phyloP scores from a whole-genome alignment of 2,797 vertebrate species.

The Mastacembelus armatus region DNA sequence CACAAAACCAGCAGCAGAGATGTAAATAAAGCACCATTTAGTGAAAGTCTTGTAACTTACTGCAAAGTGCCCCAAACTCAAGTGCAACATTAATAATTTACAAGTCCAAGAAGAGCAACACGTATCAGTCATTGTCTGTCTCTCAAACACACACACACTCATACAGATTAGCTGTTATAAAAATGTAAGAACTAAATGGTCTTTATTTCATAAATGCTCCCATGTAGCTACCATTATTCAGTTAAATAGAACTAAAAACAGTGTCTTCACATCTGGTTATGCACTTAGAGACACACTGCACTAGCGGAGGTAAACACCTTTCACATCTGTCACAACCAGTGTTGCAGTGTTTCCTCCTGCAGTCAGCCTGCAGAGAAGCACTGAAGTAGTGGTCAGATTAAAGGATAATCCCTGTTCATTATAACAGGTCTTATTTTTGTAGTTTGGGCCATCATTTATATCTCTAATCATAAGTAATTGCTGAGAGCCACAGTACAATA shows the following conservation, averaged over 20 bases:
- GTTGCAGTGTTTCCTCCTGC: too few relatives aligned
- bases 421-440: too few relatives aligned
- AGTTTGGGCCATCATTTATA: too few relatives aligned
- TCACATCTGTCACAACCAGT: constrained; percentile 3
- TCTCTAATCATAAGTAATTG: too few relatives aligned
- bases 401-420: not conserved
- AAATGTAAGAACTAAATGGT: constrained; percentile 46
- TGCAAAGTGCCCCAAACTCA: constrained; percentile 38
- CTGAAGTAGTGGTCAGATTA: constrained; percentile 1
- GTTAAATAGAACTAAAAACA: constrained; percentile 36
- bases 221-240: constrained; percentile 24
- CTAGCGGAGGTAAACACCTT: not conserved
- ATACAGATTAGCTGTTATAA: constrained; percentile 30
- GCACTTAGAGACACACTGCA: not conserved
- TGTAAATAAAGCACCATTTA: constrained; percentile 49
- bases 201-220: constrained; percentile 44
- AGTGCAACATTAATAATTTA: constrained; percentile 59
- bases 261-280: not conserved
- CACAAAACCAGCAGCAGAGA: constrained; percentile 37
- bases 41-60: constrained; percentile 41
- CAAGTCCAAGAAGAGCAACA: constrained; percentile 1
- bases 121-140: not conserved
- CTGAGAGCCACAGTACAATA: not conserved
- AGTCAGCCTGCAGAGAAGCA: not conserved
- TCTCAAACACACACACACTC: not conserved